Evolutionary conservation across 2,888 invertebrate genomes (phyloP), one percentile per base, ranked within the genome.

Genomic region (Homarus gammarus): DNA sequence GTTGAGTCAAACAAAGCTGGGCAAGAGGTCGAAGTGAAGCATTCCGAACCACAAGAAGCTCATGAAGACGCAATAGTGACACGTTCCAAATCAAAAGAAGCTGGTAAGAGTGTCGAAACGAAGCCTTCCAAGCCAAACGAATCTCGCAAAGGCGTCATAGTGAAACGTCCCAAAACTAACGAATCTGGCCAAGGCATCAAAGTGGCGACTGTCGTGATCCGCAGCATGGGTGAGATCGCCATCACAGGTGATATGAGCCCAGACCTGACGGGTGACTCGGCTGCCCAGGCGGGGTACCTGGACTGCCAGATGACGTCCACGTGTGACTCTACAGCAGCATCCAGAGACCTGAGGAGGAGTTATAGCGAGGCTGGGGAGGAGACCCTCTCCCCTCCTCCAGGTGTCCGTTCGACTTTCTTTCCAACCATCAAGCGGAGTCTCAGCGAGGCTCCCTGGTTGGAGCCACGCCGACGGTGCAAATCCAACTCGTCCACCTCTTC

Each of bases 191-290:
- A 5, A 22, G 27, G 1, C 64, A 12, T 22, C 64, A 64, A n/a
- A n/a, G 64, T 64, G 64, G 64, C 64, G 64, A 64, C 27, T 12
- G 12, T 64, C 3, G 27, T 27, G 27, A 64, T 64, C 64, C n/a
- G 64, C n/a, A 64, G 64, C 64, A 64, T 64, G 64, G 64, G 64
- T 2, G 64, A 64, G 64, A 64, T 64, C 6, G 64, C 64, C 64
- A 64, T 64, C 64, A 64, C 3, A 3, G 64, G 64, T 64, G 64
- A 64, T n/a, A 0, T 64, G 64, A 64, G 64, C 64, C 27, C 64
- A 2, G 64, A 64, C 64, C 64, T 64, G 3, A 64, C n/a, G 22
- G 5, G 6, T 27, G n/a, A n/a, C 12, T 27, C n/a, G 22, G 5
- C 5, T 27, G n/a, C 64, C 12, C 64, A 3, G 2, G 27, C 3